phyloP scores from a whole-genome alignment of 2,113 vertebrate genomes.

The Osmerus eperlanus region DNA sequence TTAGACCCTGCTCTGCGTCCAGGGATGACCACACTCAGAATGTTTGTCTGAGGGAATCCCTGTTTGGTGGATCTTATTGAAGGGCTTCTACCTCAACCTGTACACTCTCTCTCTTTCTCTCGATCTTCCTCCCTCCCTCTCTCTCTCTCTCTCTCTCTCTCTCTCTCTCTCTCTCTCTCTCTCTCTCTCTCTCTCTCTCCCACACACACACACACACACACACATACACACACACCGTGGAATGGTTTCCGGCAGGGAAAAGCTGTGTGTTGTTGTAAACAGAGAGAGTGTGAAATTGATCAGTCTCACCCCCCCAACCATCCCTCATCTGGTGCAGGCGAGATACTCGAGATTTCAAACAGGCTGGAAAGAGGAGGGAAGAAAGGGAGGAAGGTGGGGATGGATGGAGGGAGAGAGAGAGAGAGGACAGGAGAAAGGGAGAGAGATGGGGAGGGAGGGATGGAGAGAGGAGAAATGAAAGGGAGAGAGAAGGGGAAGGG shows the following conservation, averaged over 20 bases:
- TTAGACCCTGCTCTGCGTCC: constrained; percentile 20
- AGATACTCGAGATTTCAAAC: not conserved
- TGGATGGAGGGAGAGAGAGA: not conserved
- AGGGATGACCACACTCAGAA: too few species aligned
- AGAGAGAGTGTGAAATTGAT: not conserved
- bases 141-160: constrained; percentile 17
- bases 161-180: constrained; percentile 21
- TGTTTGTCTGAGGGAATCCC: too few species aligned
- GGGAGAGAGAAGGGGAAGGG: too few species aligned
- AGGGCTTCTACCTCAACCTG: not conserved
- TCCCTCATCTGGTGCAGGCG: too few species aligned
- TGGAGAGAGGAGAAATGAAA: not conserved
- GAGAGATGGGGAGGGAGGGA: not conserved
- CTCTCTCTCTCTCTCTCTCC: constrained; percentile 11
- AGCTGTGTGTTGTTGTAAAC: constrained; percentile 16
- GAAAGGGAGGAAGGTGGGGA: not conserved
- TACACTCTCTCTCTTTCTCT: not conserved
- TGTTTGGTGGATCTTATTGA: not conserved
- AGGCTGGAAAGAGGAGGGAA: not conserved
- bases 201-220: constrained; percentile 41
- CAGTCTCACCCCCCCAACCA: not conserved
- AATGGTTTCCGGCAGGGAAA: constrained; percentile 26
- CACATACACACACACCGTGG: constrained; percentile 38
- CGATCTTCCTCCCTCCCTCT: not conserved
- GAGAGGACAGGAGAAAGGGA: too few species aligned